Evolutionary conservation across 2,797 vertebrate genomes (phyloP).

Genomic region (Danio kyathit): DNA sequence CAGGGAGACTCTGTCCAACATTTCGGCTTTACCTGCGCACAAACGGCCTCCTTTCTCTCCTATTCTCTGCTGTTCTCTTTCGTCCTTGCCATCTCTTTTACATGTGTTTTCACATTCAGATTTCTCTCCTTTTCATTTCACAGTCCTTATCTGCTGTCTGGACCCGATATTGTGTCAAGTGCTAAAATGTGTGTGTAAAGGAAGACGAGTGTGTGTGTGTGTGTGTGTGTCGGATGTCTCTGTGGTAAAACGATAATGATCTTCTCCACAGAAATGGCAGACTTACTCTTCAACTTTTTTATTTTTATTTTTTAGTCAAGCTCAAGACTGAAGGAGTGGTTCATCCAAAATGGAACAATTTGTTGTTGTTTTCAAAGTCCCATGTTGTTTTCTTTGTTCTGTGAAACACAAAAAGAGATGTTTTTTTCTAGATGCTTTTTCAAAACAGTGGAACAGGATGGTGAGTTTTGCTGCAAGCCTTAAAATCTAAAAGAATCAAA

Average conservation of each 20-base stretch:
- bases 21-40: not conserved
- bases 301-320: not conserved
- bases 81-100: slow-evolving; percentile 31
- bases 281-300: slow-evolving; percentile 4
- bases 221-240: not conserved
- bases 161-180: slow-evolving; percentile 26
- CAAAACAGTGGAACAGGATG: not conserved
- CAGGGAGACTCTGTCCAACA: slow-evolving; percentile 29
- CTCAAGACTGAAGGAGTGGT: not conserved
- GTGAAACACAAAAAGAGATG: not conserved
- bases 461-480: not conserved
- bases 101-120: slow-evolving; percentile 1
- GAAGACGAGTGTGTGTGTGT: not conserved
- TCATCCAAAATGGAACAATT: slow-evolving; percentile 15
- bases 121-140: slow-evolving; percentile 14
- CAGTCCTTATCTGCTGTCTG: slow-evolving; percentile 39
- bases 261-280: slow-evolving; percentile 35
- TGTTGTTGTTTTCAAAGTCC: not conserved
- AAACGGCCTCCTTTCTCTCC: slow-evolving; percentile 11
- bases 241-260: slow-evolving; percentile 49
- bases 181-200: not conserved
- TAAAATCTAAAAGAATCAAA: too few relatives aligned
- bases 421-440: not conserved
- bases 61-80: slow-evolving; percentile 9
- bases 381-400: not conserved